phyloP scores from a whole-genome alignment of 2,797 vertebrate genomes.

The Catharus ustulatus region DNA sequence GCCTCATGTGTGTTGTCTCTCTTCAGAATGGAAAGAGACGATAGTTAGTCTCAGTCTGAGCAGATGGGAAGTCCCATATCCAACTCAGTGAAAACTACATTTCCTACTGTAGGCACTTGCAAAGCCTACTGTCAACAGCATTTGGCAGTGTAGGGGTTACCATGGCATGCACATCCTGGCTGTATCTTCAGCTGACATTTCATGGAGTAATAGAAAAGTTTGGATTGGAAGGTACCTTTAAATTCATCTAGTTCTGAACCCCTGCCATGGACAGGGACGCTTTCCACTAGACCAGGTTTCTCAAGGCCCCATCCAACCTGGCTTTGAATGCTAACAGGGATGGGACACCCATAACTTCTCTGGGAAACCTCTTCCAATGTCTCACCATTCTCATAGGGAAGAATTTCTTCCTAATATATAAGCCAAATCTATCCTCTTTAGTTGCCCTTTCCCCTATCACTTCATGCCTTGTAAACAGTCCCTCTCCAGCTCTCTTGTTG shows the following conservation, averaged over 20 bases:
- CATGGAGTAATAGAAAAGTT: not conserved
- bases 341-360: not conserved
- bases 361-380: not conserved
- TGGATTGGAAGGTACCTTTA: not conserved
- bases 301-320: not conserved
- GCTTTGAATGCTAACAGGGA: not conserved
- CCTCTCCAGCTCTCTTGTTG: not conserved
- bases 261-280: rapidly evolving
- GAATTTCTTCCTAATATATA: not conserved
- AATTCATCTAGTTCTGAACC: rapidly evolving
- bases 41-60: not conserved
- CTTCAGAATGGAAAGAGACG: not conserved
- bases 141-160: rapidly evolving
- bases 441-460: not conserved
- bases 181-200: not conserved
- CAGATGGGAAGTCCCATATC: not conserved
- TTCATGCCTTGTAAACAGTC: not conserved
- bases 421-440: not conserved
- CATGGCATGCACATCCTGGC: not conserved
- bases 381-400: rapidly evolving
- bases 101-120: not conserved
- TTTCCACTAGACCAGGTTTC: not conserved
- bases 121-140: not conserved
- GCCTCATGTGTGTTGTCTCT: not conserved
- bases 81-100: not conserved